Conservation (phyloP, 2,113 vertebrate genomes). For the Accipiter virgatus region DNA sequence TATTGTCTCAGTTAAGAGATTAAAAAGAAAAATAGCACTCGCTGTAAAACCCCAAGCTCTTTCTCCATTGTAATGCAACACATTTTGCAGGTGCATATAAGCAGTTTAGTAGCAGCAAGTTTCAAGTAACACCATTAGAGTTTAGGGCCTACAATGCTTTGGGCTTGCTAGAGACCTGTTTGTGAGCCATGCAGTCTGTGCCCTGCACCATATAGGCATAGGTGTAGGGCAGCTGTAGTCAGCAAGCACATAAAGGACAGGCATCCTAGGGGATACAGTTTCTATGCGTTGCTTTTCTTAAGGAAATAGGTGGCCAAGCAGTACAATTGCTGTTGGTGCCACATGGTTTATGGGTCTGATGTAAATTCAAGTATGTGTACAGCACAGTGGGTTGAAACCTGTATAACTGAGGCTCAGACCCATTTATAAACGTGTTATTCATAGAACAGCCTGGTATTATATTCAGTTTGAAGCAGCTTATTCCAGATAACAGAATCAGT, state of each 20-base stretch:
- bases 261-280: not conserved
- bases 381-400: not conserved
- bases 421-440: not conserved
- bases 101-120: not conserved
- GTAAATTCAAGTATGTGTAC: not conserved
- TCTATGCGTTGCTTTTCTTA: fast-evolving
- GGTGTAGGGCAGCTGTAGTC: not conserved
- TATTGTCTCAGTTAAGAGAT: not conserved
- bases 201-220: not conserved
- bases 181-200: not conserved
- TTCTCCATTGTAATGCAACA: not conserved
- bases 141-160: not conserved
- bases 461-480: not conserved
- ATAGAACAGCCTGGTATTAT: not conserved
- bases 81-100: not conserved
- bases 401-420: not conserved
- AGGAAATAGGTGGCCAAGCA: not conserved
- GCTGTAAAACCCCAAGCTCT: not conserved
- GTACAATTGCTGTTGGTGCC: not conserved
- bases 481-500: not conserved
- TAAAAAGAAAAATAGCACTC: not conserved
- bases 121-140: not conserved
- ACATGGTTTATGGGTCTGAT: not conserved
- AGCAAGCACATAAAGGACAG: not conserved
- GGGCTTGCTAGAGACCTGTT: not conserved